Evolutionary conservation across 37 sponge, comb jelly and placozoan species (phyloP).

Genomic region (Spongilla lacustris): DNA sequence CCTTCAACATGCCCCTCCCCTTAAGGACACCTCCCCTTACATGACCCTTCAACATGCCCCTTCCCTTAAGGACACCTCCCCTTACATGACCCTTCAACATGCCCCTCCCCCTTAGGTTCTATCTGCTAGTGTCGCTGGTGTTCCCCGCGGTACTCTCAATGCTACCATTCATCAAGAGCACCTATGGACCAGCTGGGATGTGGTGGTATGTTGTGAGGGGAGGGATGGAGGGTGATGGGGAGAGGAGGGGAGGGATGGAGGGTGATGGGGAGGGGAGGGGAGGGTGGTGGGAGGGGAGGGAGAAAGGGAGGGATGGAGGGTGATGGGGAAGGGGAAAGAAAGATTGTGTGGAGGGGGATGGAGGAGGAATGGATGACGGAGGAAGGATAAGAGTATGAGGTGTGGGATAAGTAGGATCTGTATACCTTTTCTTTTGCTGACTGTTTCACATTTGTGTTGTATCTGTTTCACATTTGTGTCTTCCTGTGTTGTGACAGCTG

Average conservation of each 20-base stretch:
- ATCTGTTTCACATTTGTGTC: neutral
- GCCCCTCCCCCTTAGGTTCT: neutral
- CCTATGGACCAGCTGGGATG: constrained; percentile 76
- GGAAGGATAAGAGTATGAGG: no score
- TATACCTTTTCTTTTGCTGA: no score
- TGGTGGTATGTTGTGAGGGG: constrained; percentile 62
- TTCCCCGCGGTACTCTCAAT: constrained; percentile 30
- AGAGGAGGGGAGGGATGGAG: neutral
- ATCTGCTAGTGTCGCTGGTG: neutral
- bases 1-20: neutral
- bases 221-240: no score
- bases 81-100: neutral
- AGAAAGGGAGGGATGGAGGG: no score
- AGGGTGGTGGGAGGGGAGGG: no score
- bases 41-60: neutral
- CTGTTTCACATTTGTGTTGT: no score
- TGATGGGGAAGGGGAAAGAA: no score
- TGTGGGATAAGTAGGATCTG: no score
- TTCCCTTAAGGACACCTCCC: neutral
- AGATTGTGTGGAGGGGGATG: neutral
- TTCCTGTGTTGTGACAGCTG: neutral
- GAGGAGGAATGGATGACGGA: no score
- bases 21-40: no score
- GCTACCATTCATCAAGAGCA: constrained; percentile 45
- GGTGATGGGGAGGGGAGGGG: no score